Percentiles rank a stretch among this genome's conserved stretches.
phyloP scores from a whole-genome alignment of 1,140 invertebrate genomes.

The Drosophila setifemur region DNA sequence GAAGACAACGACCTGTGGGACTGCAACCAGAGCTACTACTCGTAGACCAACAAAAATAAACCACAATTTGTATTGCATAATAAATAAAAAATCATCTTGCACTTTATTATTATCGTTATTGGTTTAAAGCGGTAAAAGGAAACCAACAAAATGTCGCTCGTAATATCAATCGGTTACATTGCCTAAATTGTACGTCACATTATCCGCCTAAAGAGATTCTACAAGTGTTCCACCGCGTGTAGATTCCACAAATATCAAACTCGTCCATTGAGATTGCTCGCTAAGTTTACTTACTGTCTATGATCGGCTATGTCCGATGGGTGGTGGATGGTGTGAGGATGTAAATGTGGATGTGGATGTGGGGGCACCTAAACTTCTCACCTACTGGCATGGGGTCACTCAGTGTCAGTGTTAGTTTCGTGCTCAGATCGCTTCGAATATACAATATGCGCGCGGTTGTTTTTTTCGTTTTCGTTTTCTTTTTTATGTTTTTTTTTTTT shows the following conservation, averaged over 20 bases:
- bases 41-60: slow-evolving; percentile 3
- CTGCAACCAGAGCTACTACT: slow-evolving; percentile 60
- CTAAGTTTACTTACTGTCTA: slow-evolving; percentile 33
- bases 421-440: slow-evolving; percentile 42
- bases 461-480: too few species aligned
- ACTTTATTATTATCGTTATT: slow-evolving; percentile 65
- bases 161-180: slow-evolving; percentile 78
- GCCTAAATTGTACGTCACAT: slow-evolving; percentile 52
- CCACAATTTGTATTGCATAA: slow-evolving; percentile 8
- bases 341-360: slow-evolving; percentile 4
- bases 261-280: slow-evolving; percentile 29
- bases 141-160: slow-evolving; percentile 77
- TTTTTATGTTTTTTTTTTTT: too few species aligned
- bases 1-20: slow-evolving; percentile 71
- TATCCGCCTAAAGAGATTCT: slow-evolving; percentile 58
- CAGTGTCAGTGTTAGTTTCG: slow-evolving; percentile 15
- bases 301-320: slow-evolving; percentile 27
- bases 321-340: slow-evolving; percentile 16
- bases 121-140: slow-evolving; percentile 69
- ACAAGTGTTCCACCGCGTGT: slow-evolving; percentile 57
- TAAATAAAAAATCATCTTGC: slow-evolving; percentile 52
- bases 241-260: slow-evolving; percentile 59
- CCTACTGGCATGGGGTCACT: slow-evolving; percentile 63
- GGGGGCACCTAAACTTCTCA: too few species aligned
- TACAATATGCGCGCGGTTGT: slow-evolving; percentile 57